Evolutionary conservation across 2,888 invertebrate genomes (phyloP), one percentile per base, ranked within the genome.

Genomic region (Drosophila percnosoma): DNA sequence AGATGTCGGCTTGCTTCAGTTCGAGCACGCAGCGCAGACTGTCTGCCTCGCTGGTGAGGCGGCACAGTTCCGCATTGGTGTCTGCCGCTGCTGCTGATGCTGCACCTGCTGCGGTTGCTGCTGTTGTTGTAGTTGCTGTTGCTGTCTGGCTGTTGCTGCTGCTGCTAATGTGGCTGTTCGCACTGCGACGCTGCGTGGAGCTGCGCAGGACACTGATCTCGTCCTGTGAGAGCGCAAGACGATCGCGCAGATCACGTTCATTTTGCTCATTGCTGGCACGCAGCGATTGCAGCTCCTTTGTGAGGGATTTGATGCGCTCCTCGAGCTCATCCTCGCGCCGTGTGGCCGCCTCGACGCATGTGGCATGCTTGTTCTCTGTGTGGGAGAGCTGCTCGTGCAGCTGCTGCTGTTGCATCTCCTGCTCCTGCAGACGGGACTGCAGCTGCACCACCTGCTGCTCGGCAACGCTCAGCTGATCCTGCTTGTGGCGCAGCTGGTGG

Each of bases 21-120:
- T 98, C 98, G 71, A 99, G 94, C 4, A 99, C 98, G 42, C 96
- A 96, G 76, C 97, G 95, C 72, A 99, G 94, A 24, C 98, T 98
- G 82, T 96, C 96, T 2, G 96, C 96, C 93, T 97, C 96, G 71
- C 95, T 96, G 83, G 95, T 94, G 48, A 96, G 84, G 85, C 95
- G 91, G 92, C 84, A 86, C 15, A 92, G 52, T 42, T 92, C 87
- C 0, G 77, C 77, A 38, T 45, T 74, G 54, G 65, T 68, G 7
- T 78, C 75, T n/a, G 57, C 61, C 8, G 27, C 87, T 71, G 55
- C 33, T 67, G 18, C 27, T 27, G 27, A 11, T n/a, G 4, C 45
- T 15, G 52, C 68, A 68, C 4, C 29, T 29, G 15, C 21, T 2
- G 7, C 15, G 8, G 31, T 6, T 34, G 34, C 10, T 24, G 34